phyloP scores from a whole-genome alignment of 2,888 invertebrate species.

The Cinara cedri region DNA sequence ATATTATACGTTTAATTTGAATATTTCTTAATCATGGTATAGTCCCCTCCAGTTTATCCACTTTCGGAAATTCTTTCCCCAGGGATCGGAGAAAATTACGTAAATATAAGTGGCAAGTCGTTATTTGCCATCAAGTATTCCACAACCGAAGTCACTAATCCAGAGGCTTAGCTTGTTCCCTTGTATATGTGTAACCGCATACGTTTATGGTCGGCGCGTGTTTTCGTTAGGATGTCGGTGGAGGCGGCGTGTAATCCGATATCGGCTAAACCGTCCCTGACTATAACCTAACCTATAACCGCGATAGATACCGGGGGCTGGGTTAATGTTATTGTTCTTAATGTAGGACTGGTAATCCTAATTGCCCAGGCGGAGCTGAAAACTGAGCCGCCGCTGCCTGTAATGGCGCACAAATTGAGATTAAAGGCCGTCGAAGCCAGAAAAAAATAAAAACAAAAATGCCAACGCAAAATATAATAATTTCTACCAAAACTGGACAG shows the following conservation, averaged over 20 bases:
- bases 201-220: neutral
- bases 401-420: neutral
- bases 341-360: constrained; percentile 19
- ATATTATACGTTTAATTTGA: too few species aligned
- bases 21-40: too few species aligned
- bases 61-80: too few species aligned
- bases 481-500: too few species aligned
- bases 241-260: constrained; percentile 11
- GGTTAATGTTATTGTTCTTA: constrained; percentile 26
- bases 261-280: neutral
- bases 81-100: too few species aligned
- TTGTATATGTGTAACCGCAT: neutral
- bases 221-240: neutral
- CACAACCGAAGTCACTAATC: neutral
- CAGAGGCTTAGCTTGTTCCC: neutral
- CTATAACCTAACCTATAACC: neutral
- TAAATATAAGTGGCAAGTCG: too few species aligned
- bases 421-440: neutral
- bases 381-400: too few species aligned
- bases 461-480: too few species aligned
- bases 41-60: too few species aligned
- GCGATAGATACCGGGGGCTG: neutral
- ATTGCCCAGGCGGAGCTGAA: neutral
- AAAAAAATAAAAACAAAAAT: too few species aligned
- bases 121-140: too few species aligned